phyloP scores from a whole-genome alignment of 92 coral and sea anemone species.

The Epizoanthus fatuus region DNA sequence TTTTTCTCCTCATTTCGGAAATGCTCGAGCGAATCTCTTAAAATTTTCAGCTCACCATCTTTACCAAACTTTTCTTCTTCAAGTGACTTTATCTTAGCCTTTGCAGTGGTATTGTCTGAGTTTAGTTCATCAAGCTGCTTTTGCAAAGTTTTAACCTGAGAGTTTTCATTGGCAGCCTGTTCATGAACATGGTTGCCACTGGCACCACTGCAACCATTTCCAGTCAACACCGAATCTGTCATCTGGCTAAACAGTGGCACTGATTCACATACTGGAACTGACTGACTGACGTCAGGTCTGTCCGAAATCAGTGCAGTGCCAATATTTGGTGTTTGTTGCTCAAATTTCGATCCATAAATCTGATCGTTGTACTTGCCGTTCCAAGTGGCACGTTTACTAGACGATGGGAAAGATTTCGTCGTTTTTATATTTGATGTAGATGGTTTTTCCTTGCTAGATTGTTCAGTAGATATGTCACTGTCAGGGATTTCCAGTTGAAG shows the following conservation, averaged over 20 bases:
- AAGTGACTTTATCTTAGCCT: constrained; percentile 53
- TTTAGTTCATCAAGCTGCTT: constrained; percentile 62
- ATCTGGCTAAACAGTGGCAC: not conserved
- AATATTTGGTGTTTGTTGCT: not conserved
- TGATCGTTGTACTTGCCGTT: not conserved
- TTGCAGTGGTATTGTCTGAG: constrained; percentile 45
- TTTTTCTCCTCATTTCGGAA: constrained; percentile 70
- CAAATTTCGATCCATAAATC: not conserved
- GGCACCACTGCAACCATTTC: not conserved
- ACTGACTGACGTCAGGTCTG: not conserved
- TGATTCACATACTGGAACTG: constrained; percentile 14
- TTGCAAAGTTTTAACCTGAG: constrained; percentile 42
- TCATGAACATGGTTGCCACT: not conserved
- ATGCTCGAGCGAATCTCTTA: constrained; percentile 81
- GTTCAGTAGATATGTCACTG: not conserved
- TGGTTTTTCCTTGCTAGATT: not conserved
- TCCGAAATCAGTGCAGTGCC: not conserved
- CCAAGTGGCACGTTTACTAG: not conserved
- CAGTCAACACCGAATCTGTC: not conserved
- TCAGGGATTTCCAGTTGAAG: constrained; percentile 43
- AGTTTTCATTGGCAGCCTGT: not conserved
- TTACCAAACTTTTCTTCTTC: constrained; percentile 75
- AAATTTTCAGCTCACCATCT: constrained; percentile 90
- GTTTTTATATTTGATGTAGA: not conserved
- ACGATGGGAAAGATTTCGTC: not conserved